These are phyloP conservation scores for Grammomys dolichurus DNA, from an alignment of 2,113 vertebrate genomes.

Conservation along the genomic window DNA sequence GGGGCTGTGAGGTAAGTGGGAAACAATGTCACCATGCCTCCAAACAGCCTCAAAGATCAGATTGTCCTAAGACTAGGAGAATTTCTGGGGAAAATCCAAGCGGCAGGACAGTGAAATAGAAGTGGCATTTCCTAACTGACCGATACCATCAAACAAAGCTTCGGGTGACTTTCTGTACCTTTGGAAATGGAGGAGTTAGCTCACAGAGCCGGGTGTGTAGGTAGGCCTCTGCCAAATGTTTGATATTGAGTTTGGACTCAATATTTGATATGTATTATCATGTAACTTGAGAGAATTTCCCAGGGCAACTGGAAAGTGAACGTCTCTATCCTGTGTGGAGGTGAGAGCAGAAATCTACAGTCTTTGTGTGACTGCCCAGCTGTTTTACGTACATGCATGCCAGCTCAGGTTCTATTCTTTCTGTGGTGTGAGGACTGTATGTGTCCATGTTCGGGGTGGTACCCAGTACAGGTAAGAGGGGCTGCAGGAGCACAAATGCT, in stretches of 20 bases:
- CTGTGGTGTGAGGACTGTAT: background rate
- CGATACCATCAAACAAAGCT: background rate
- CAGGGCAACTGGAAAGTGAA: background rate
- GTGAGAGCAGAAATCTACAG: background rate
- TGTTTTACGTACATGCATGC: background rate
- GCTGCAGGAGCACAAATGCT: background rate
- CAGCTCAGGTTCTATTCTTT: background rate
- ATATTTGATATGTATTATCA: background rate
- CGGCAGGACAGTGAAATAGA: too few relatives aligned
- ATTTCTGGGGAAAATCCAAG: background rate
- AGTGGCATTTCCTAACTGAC: background rate
- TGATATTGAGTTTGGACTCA: conserved; percentile 19
- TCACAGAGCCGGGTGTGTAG: background rate
- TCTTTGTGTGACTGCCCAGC: background rate
- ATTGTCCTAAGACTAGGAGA: background rate
- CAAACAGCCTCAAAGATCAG: background rate
- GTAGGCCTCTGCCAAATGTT: conserved; percentile 1
- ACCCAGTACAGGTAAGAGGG: background rate
- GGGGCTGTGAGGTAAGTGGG: background rate
- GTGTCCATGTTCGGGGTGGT: background rate
- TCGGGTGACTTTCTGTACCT: background rate
- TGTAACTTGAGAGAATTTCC: background rate
- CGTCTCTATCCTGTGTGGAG: background rate
- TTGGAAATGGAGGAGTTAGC: background rate
- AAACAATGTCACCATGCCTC: background rate